Percentiles rank a stretch among this genome's conserved stretches.
phyloP scores from a whole-genome alignment of 1,140 invertebrate species.

The Orchesella cincta region DNA sequence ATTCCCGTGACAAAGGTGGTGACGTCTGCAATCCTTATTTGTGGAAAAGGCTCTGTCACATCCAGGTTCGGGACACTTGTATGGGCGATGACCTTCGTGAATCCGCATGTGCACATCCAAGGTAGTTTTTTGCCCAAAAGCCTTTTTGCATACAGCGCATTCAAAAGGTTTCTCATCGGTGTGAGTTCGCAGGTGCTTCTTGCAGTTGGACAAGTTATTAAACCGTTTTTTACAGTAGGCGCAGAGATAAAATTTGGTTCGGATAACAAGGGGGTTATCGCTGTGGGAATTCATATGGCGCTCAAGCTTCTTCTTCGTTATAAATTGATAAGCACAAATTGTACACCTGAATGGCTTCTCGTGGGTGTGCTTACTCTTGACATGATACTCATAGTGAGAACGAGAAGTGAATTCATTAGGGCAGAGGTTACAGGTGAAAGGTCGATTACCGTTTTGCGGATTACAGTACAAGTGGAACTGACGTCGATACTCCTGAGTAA shows the following conservation, averaged over 20 bases:
- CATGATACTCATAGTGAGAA: not conserved
- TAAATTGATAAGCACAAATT: not conserved
- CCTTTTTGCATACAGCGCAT: conserved; percentile 59
- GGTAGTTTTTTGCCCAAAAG: conserved; percentile 45
- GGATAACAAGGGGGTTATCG: not conserved
- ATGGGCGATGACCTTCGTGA: conserved; percentile 51
- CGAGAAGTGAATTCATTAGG: not conserved
- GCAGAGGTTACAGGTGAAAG: not conserved
- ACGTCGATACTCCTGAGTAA: not conserved
- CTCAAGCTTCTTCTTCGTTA: not conserved
- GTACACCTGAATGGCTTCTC: conserved; percentile 18
- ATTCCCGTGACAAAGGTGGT: conserved; percentile 46
- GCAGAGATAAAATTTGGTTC: not conserved
- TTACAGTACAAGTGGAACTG: not conserved
- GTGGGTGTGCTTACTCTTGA: not conserved
- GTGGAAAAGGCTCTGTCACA: conserved; percentile 54
- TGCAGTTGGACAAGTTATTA: conserved; percentile 5
- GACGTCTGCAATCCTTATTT: conserved; percentile 50
- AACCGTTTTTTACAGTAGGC: conserved; percentile 45
- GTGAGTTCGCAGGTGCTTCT: conserved; percentile 54
- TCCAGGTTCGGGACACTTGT: conserved; percentile 53
- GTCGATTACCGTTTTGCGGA: not conserved
- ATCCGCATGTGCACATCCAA: conserved; percentile 49
- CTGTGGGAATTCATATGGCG: conserved; percentile 13
- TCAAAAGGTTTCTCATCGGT: conserved; percentile 61